These are phyloP conservation scores for Alligator sinensis DNA, from an alignment of 2,113 vertebrate genomes.

Conservation along the genomic window DNA sequence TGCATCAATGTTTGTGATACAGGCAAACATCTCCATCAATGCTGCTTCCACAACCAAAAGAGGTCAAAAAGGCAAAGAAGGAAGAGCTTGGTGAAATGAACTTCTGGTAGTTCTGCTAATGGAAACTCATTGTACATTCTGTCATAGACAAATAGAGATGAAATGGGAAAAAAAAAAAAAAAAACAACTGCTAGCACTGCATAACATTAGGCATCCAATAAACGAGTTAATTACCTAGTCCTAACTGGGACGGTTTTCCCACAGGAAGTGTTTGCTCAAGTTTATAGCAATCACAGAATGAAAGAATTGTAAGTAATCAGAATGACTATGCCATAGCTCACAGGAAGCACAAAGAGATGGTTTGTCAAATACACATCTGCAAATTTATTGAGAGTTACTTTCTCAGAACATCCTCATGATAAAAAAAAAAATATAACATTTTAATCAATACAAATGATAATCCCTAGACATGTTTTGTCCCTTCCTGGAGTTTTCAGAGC, in stretches of 20 bases:
- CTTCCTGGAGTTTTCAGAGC: not conserved
- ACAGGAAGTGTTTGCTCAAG: conserved; percentile 5
- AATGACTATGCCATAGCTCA: not conserved
- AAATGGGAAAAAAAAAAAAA: not conserved
- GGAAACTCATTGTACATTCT: not conserved
- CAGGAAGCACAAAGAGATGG: not conserved
- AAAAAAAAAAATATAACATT: not conserved
- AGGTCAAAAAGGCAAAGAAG: not conserved
- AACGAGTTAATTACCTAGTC: conserved; percentile 3
- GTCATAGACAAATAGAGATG: conserved; percentile 5
- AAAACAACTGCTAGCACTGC: not conserved
- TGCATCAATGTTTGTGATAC: not conserved
- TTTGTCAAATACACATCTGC: not conserved
- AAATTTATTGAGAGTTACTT: not conserved
- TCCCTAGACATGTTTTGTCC: not conserved
- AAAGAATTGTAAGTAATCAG: not conserved
- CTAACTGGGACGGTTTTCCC: not conserved
- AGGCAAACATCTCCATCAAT: not conserved
- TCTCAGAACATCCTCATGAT: not conserved
- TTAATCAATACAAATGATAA: not conserved
- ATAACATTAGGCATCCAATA: conserved; percentile 13
- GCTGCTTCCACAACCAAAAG: not conserved
- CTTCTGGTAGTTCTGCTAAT: not conserved
- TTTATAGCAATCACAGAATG: conserved; percentile 7
- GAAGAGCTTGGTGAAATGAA: not conserved